Conservation (phyloP, 2,113 vertebrate genomes). For the Pygoscelis adeliae region DNA sequence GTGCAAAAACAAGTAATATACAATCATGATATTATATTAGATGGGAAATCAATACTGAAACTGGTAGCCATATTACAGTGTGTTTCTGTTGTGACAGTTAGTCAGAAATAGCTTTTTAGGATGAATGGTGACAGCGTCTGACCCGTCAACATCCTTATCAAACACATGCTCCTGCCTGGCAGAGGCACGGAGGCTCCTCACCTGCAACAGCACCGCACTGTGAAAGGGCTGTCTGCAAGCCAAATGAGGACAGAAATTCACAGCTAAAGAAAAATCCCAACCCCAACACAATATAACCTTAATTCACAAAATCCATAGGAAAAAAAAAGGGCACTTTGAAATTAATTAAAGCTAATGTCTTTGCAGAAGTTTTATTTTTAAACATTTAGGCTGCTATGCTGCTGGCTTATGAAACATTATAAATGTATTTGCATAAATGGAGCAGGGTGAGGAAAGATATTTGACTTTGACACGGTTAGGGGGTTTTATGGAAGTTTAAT, state of each 20-base stretch:
- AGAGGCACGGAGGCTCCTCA: neutral
- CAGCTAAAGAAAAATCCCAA: neutral
- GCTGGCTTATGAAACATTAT: conserved; percentile 11
- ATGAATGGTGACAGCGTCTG: neutral
- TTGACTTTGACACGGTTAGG: neutral
- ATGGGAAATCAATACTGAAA: conserved; percentile 65
- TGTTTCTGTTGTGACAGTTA: neutral
- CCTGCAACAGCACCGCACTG: neutral
- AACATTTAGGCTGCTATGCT: neutral
- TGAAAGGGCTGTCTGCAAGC: neutral
- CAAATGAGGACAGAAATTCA: neutral
- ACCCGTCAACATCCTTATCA: neutral
- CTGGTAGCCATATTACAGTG: conserved; percentile 1
- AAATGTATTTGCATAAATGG: conserved; percentile 31
- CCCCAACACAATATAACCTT: neutral
- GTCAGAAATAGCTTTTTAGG: conserved; percentile 8
- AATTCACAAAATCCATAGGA: neutral
- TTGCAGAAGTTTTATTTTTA: conserved; percentile 21
- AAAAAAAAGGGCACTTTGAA: neutral
- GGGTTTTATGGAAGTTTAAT: conserved; percentile 17
- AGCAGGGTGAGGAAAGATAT: neutral
- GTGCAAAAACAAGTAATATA: conserved; percentile 56
- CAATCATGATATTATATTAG: conserved; percentile 49
- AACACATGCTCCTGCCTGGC: neutral
- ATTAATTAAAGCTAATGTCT: neutral